Conservation (phyloP, 2,888 invertebrate genomes). For the Eutolmus rufibarbis region DNA sequence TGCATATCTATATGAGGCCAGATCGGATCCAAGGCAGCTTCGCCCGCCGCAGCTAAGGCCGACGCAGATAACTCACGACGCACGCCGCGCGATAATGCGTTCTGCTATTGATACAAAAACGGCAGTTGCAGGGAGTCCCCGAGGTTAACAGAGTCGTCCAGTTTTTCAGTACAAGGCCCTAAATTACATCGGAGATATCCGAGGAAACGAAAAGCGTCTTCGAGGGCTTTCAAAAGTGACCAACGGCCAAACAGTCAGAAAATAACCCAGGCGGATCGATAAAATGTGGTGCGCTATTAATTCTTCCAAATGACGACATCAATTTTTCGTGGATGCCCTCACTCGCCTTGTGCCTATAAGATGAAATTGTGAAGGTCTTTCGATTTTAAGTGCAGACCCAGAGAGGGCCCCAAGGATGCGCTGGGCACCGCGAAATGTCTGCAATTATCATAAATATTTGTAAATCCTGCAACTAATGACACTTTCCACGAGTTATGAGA, state of each 20-base stretch:
- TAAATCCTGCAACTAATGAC: slow-evolving; percentile 34
- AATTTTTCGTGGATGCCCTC: slow-evolving; percentile 19
- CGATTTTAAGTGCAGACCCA: neutral
- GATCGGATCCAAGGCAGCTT: neutral
- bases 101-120: neutral
- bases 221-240: neutral
- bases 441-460: slow-evolving; percentile 38
- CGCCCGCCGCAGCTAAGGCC: neutral
- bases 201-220: neutral
- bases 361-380: neutral
- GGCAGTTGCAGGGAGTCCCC: slow-evolving; percentile 15
- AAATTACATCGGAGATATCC: neutral
- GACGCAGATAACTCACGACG: neutral
- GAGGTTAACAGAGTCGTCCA: slow-evolving; percentile 15
- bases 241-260: neutral
- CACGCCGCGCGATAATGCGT: neutral
- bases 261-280: neutral
- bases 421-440: neutral
- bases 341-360: neutral
- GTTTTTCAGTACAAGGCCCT: neutral
- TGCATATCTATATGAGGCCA: slow-evolving; percentile 27
- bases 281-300: slow-evolving; percentile 19
- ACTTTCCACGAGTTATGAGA: slow-evolving; percentile 18
- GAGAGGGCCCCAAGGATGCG: neutral
- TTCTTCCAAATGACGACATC: slow-evolving; percentile 35